A percentile compares a stretch with the other conserved stretches of the same genome.
phyloP scores from a whole-genome alignment of 2,113 vertebrate species.

The Phaetusa simplex region DNA sequence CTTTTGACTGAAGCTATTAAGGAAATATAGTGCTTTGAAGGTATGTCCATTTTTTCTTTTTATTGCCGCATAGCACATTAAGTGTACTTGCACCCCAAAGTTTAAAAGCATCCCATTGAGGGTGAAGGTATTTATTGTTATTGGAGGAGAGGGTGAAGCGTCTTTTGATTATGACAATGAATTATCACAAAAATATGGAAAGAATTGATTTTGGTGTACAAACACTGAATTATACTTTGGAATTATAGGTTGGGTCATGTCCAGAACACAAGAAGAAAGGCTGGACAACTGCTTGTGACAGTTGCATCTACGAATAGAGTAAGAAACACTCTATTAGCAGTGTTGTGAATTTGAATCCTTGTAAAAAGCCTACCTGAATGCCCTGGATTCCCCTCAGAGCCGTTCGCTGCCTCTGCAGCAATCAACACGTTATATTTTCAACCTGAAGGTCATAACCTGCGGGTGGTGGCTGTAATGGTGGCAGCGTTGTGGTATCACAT shows the following conservation, averaged over 20 bases:
- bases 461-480: neutral
- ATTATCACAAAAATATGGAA: neutral
- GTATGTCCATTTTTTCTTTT: neutral
- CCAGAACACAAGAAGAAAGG: neutral
- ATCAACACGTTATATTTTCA: neutral
- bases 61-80: neutral
- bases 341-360: neutral
- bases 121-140: neutral
- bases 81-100: neutral
- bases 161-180: neutral
- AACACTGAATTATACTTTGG: neutral
- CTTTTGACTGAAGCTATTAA: neutral
- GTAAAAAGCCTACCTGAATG: neutral
- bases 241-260: neutral
- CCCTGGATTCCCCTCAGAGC: neutral
- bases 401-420: neutral
- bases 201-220: neutral
- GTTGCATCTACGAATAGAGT: neutral
- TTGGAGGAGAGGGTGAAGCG: neutral
- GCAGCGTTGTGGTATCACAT: neutral
- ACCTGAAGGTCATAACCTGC: neutral
- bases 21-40: neutral
- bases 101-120: neutral
- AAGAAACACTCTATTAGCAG: neutral
- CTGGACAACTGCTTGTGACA: neutral